Base-by-base conservation (phyloP, 2,113 vertebrate species). In the Papio anubis region DNA sequence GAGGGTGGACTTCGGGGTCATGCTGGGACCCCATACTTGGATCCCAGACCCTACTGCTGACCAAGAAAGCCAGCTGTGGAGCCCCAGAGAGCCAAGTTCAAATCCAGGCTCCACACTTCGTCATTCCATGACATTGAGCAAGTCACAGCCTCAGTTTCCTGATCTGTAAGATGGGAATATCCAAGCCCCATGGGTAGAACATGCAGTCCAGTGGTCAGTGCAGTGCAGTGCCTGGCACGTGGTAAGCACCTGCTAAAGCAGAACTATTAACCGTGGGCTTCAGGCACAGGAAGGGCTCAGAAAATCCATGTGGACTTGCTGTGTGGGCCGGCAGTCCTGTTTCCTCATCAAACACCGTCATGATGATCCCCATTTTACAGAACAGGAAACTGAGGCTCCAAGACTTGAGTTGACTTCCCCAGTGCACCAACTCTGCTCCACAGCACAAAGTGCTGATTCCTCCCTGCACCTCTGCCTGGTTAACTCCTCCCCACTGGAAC, bases 161-260 rank as follows among this genome's bases (percentile, higher is more conserved):
- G 50, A 40, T 32, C 86, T 78, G 45, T 75, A 64, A 78, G 68
- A 38, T 21, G 68, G 52, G 92, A 68, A 2, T 0, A 3, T 55
- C 32, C 3, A 32, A 8, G 38, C 45, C 16, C 68, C 11, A 1
- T 4, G 10, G 32, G 66, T 32, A 87, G n/a, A 25, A 7, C 18
- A 23, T 0, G 1, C 4, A 0, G 27, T 12, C 38, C n/a, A 0
- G 13, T 0, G 55, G 61, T 8, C 68, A 35, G 18, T 8, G 2
- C 32, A 14, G 8, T 2, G 3, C 32, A 23, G 8, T 1, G 72
- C 55, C 89, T 18, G 40, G 6, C 35, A 12, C 18, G 17, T 14
- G 17, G 78, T 0, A 5, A 11, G 6, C 30, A 12, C 35, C 27
- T 25, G 25, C 82, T 0, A 3, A 18, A 23, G 30, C 3, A 25